Percentiles rank a stretch among this genome's conserved stretches.
Evolutionary conservation across 92 coral and sea anemone species (phyloP).

Genomic region (Phenganax stokvisi): DNA sequence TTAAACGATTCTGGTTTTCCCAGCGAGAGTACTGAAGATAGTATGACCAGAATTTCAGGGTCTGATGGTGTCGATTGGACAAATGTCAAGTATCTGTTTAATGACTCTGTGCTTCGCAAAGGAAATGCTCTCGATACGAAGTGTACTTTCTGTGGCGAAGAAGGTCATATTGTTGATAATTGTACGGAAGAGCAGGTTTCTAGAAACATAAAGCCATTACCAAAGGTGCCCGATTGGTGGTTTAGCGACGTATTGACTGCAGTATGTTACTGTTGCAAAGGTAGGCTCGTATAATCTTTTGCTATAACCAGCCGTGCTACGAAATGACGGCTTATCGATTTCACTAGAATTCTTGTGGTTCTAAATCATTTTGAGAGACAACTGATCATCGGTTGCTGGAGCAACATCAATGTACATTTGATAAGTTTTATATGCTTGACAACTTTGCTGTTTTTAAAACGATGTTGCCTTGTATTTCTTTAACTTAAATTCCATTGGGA

Average conservation of each 20-base stretch:
- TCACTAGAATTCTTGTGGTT: no score
- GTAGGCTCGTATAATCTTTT: not conserved
- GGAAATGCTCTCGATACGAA: slow-evolving; percentile 8
- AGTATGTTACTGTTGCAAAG: slow-evolving; percentile 33
- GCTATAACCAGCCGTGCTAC: no score
- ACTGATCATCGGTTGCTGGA: no score
- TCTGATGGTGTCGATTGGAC: slow-evolving; percentile 1
- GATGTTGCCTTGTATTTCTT: no score
- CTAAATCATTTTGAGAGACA: no score
- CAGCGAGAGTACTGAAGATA: not conserved
- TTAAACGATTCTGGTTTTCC: slow-evolving; percentile 14
- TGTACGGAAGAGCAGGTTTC: slow-evolving; percentile 6
- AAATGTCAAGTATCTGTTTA: slow-evolving; percentile 6
- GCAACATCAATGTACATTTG: no score
- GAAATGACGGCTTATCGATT: no score
- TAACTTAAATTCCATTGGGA: no score
- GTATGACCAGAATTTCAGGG: not conserved
- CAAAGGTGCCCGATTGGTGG: slow-evolving; percentile 20
- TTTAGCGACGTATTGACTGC: slow-evolving; percentile 3
- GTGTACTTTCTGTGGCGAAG: slow-evolving; percentile 30
- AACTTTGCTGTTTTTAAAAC: no score
- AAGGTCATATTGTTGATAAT: slow-evolving; percentile 32
- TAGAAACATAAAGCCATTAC: slow-evolving; percentile 2
- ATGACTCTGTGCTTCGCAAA: slow-evolving; percentile 30
- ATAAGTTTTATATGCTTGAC: no score